Evolutionary conservation across 2,113 vertebrate species (phyloP).

Genomic region (Rhagologus leucostigma): DNA sequence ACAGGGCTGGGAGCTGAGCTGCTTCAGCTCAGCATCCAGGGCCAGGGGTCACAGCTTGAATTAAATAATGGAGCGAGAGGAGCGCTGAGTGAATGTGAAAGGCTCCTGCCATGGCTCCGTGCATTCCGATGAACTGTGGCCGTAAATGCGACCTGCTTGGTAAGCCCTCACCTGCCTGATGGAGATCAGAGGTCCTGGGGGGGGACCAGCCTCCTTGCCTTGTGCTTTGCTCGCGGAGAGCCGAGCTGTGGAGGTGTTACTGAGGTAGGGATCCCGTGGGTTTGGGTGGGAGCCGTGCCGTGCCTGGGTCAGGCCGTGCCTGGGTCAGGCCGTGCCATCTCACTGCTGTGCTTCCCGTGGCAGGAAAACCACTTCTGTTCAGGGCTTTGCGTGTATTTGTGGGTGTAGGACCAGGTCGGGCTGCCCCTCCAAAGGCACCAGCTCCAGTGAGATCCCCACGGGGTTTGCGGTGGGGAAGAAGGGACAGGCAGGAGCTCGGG

Average conservation of each 20-base stretch:
- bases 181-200: neutral
- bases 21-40: neutral
- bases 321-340: accelerated
- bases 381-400: neutral
- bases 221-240: neutral
- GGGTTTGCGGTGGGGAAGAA: neutral
- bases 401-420: neutral
- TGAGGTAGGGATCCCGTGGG: neutral
- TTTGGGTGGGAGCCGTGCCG: neutral
- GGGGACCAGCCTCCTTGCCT: neutral
- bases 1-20: neutral
- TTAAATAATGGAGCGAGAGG: neutral
- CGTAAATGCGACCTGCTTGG: neutral
- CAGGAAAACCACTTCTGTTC: neutral
- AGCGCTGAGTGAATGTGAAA: neutral
- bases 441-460: accelerated
- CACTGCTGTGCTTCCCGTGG: accelerated
- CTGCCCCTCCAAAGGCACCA: neutral
- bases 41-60: neutral
- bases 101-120: neutral
- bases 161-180: neutral
- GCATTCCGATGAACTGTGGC: neutral
- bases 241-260: neutral
- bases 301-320: neutral
- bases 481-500: neutral